Base-by-base conservation (phyloP, 2,888 invertebrate genomes). In the Synergus umbraculus region DNA sequence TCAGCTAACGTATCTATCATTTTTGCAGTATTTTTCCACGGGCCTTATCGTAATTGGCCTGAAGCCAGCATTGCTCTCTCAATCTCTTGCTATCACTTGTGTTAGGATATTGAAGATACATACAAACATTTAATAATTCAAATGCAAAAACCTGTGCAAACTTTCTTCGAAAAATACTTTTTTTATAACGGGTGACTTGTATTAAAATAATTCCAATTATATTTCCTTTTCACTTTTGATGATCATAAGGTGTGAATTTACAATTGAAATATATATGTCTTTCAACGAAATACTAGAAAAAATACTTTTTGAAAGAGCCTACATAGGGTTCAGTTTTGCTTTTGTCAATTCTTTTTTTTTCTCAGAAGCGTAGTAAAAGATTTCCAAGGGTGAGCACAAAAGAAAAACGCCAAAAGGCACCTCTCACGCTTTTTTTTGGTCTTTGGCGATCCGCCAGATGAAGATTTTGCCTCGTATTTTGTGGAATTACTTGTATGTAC, bases 331-430 rank as follows among this genome's bases (percentile, higher is more conserved):
- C 29, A 29, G 4, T 60, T 60, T 60, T 13, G 49, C 73, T 73
- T 73, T 73, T 73, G 73, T 73, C 37, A 73, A 49, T 73, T 73
- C 22, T 46, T 66, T 66, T 73, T 73, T 54, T 54, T 29, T 29
- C 49, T 29, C 37, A 73, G 49, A 73, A 73, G 73, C 37, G 10
- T 15, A 69, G 49, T 49, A 13, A 69, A 49, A 73, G 37, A 73
- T 54, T 73, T 49, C 13, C 37, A 54, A 73, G 73, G 73, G 49
- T 73, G 73, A 73, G 49, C 29, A 54, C 54, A 73, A 73, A 73
- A 49, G 73, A 73, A 73, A 73, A 73, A 29, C 13, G 29, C 29
- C 29, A 73, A 49, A 29, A 12, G 37, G 49, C 49, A 49, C 73
- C 73, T 54, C 54, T 49, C 73, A 37, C 37, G 22, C 54, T 54